Conservation (phyloP, 2,888 invertebrate genomes). For the Phlogophora meticulosa region DNA sequence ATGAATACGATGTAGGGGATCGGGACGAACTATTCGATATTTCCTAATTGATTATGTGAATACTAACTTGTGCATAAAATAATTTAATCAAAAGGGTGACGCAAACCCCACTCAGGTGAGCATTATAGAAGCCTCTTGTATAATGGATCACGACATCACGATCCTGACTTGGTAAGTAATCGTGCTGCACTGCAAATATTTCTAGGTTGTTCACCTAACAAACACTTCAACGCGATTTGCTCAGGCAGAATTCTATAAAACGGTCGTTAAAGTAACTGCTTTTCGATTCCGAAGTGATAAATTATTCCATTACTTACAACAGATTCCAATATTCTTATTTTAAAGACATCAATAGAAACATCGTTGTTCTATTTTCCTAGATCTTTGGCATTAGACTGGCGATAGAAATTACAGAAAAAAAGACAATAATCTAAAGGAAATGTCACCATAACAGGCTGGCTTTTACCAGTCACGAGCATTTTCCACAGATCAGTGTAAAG, state of each 20-base stretch:
- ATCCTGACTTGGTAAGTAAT: slow-evolving; percentile 68
- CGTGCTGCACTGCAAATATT: slow-evolving; percentile 63
- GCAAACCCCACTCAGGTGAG: slow-evolving; percentile 19
- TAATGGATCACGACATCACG: slow-evolving; percentile 76
- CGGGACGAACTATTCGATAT: too few relatives aligned
- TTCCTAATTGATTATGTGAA: slow-evolving; percentile 2
- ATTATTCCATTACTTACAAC: background rate
- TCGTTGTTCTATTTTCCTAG: slow-evolving; percentile 8
- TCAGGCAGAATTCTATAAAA: slow-evolving; percentile 27
- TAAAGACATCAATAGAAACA: slow-evolving; percentile 4
- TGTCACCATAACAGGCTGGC: slow-evolving; percentile 54
- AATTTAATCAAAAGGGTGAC: slow-evolving; percentile 12
- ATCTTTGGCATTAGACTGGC: slow-evolving; percentile 9
- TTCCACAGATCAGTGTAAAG: slow-evolving; percentile 71
- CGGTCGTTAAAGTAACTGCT: slow-evolving; percentile 8
- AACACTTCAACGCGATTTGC: slow-evolving; percentile 55
- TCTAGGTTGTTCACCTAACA: slow-evolving; percentile 72
- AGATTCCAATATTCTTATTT: slow-evolving; percentile 5
- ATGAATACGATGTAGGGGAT: too few relatives aligned
- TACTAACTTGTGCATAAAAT: slow-evolving; percentile 3
- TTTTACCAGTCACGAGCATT: slow-evolving; percentile 67
- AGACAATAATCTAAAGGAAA: slow-evolving; percentile 50
- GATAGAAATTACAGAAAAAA: slow-evolving; percentile 31
- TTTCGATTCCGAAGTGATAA: slow-evolving; percentile 2
- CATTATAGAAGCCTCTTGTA: slow-evolving; percentile 62